phyloP scores from a whole-genome alignment of 2,888 invertebrate genomes.

The Imbricaverruca yamaguchii region DNA sequence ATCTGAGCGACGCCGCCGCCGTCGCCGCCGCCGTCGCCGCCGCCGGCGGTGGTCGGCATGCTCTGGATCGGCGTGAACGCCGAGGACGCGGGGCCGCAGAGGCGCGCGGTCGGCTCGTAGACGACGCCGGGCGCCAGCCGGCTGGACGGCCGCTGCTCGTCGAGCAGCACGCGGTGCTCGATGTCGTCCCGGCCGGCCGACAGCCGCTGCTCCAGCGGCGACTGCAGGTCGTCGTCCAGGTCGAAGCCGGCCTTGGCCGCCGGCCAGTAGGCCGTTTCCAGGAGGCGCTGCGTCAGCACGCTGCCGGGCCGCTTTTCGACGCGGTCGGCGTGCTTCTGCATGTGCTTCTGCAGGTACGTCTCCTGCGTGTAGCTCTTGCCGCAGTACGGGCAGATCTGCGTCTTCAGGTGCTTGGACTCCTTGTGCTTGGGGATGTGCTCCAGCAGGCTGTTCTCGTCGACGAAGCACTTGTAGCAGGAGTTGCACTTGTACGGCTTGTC shows the following conservation, averaged over 20 bases:
- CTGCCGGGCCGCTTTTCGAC: slow-evolving; percentile 40
- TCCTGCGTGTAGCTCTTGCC: slow-evolving; percentile 99
- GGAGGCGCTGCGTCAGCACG: not conserved
- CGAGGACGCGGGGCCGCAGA: not conserved
- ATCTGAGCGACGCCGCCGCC: not conserved
- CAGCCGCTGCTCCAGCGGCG: not conserved
- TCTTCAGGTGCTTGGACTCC: slow-evolving; percentile 97
- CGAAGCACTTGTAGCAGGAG: slow-evolving; percentile 99
- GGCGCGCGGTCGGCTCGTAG: not conserved
- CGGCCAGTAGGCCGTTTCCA: slow-evolving; percentile 15
- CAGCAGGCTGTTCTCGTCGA: slow-evolving; percentile 90
- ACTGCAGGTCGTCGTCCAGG: not conserved
- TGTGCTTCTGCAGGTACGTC: slow-evolving; percentile 97
- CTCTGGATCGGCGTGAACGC: slow-evolving; percentile 22
- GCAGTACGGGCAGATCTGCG: slow-evolving; percentile 98
- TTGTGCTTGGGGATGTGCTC: slow-evolving; percentile 99
- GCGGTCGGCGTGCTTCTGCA: slow-evolving; percentile 95
- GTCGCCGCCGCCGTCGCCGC: not conserved
- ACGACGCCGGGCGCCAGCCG: too few relatives aligned
- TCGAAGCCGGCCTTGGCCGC: not conserved
- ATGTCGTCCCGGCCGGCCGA: not conserved
- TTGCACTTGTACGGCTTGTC: slow-evolving; percentile 99
- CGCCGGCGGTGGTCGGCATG: not conserved
- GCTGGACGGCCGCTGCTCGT: not conserved
- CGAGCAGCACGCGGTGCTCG: slow-evolving; percentile 6